These are phyloP conservation scores for Lordiphosa clarofinis DNA, from an alignment of 1,140 invertebrate species.

Conservation along the genomic window DNA sequence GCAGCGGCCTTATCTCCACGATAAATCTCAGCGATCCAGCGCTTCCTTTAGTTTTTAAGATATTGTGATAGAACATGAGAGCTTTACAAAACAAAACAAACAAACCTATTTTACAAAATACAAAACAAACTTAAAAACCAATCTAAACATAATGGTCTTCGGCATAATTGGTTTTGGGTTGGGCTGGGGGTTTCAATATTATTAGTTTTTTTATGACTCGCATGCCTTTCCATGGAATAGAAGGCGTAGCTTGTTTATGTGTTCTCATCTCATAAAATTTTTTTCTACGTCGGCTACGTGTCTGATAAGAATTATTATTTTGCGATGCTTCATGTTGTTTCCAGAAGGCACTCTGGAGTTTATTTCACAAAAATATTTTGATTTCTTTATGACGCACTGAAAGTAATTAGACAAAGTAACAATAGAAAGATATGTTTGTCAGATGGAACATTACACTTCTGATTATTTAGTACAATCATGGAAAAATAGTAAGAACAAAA, in stretches of 20 bases:
- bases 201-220: constrained; percentile 4
- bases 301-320: constrained; percentile 28
- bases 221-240: constrained; percentile 18
- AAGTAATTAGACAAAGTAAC: too few relatives aligned
- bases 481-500: too few relatives aligned
- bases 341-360: constrained; percentile 5
- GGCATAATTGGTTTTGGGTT: constrained; percentile 28
- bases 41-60: constrained; percentile 70
- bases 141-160: constrained; percentile 42
- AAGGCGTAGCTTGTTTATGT: constrained; percentile 29
- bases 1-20: constrained; percentile 37
- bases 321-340: constrained; percentile 4
- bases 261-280: constrained; percentile 20
- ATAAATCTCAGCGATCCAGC: constrained; percentile 63
- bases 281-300: constrained; percentile 31
- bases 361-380: not conserved
- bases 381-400: not conserved
- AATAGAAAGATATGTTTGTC: too few relatives aligned
- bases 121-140: constrained; percentile 29
- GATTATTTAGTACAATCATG: too few relatives aligned
- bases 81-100: constrained; percentile 59
- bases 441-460: too few relatives aligned
- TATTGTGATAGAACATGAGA: constrained; percentile 69
- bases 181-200: constrained; percentile 13
- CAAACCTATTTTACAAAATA: constrained; percentile 15